Evolutionary conservation across 2,888 invertebrate species (phyloP).

Genomic region (Tupiocoris notatus): DNA sequence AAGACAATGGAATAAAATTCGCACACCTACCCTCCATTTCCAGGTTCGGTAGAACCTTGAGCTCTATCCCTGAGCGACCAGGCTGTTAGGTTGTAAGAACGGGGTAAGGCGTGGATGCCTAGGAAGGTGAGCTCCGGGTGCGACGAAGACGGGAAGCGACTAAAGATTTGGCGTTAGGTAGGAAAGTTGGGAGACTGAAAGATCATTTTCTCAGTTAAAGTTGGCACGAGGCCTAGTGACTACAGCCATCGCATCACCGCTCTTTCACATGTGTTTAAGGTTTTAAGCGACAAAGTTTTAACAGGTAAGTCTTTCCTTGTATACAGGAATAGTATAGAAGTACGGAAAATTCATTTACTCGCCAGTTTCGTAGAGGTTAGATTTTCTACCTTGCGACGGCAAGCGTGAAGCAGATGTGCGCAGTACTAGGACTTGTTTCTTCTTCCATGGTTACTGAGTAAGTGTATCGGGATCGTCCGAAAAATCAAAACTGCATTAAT

Average conservation of each 20-base stretch:
- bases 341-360: neutral
- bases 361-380: neutral
- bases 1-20: neutral
- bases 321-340: neutral
- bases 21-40: neutral
- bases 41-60: neutral
- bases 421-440: no score
- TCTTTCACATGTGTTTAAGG: constrained; percentile 23
- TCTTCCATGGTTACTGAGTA: no score
- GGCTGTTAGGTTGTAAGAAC: neutral
- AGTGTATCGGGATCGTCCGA: no score
- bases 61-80: neutral
- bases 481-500: no score
- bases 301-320: neutral
- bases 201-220: constrained; percentile 30
- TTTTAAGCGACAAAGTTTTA: constrained; percentile 33
- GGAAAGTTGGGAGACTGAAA: constrained; percentile 9
- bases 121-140: neutral
- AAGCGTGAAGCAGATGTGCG: no score
- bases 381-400: no score
- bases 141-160: neutral
- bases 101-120: no score
- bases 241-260: neutral
- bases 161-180: constrained; percentile 8
- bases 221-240: constrained; percentile 23